Conservation (phyloP, 2,113 vertebrate genomes). For the Acrocephalus arundinaceus region DNA sequence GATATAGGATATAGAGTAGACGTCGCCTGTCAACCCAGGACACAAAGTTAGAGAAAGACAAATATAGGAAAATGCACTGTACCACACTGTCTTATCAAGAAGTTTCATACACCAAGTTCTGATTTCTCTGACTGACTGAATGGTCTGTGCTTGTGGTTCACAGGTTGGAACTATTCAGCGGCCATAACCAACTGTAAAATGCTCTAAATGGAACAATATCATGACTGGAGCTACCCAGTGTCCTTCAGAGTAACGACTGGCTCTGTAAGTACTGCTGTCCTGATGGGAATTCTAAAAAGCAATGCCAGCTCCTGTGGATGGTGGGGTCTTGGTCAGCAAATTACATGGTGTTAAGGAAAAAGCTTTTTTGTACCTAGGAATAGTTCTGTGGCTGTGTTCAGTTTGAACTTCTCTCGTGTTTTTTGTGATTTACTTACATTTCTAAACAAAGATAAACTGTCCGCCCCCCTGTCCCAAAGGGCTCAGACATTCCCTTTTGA, state of each 20-base stretch:
- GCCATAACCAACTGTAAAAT: neutral
- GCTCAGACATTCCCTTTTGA: neutral
- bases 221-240: fast-evolving
- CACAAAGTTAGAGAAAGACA: too few relatives aligned
- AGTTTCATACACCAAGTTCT: too few relatives aligned
- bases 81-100: too few relatives aligned
- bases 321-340: neutral
- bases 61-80: too few relatives aligned
- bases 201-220: neutral
- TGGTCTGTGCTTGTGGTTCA: neutral
- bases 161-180: neutral
- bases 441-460: neutral
- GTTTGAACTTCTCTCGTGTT: neutral
- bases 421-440: neutral
- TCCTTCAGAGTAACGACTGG: neutral
- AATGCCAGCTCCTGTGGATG: neutral
- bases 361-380: neutral
- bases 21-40: too few relatives aligned
- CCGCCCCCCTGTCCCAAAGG: neutral
- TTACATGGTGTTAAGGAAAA: neutral
- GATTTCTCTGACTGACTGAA: neutral
- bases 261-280: neutral
- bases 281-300: neutral
- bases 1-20: too few relatives aligned
- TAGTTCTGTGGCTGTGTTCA: neutral